Percentiles rank a stretch among this genome's conserved stretches.
phyloP scores from a whole-genome alignment of 2,797 vertebrate species.

The Anabas testudineus region DNA sequence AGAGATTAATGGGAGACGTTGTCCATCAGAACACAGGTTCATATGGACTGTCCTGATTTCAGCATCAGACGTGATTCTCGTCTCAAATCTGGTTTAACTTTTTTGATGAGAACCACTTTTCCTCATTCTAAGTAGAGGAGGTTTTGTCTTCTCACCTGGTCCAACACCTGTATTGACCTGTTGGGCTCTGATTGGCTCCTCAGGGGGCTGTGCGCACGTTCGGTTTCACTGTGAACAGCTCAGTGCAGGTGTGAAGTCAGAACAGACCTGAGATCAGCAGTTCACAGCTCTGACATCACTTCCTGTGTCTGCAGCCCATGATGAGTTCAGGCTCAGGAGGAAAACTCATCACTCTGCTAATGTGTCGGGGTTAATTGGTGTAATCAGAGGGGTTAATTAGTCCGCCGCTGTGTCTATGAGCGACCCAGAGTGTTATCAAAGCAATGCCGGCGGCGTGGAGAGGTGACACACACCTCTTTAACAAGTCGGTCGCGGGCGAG shows the following conservation, averaged over 20 bases:
- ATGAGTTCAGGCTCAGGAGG: conserved; percentile 45
- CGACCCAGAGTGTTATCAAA: conserved; percentile 75
- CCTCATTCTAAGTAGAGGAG: too few relatives aligned
- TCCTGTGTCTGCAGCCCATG: conserved; percentile 18
- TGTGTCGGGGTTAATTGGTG: conserved; percentile 87
- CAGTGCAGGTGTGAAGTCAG: not conserved
- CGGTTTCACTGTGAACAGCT: not conserved
- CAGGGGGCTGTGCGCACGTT: not conserved
- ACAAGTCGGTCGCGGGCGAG: conserved; percentile 72
- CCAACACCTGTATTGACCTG: not conserved
- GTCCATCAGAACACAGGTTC: too few relatives aligned
- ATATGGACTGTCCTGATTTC: too few relatives aligned
- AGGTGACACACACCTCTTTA: conserved; percentile 78
- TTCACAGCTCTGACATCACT: conserved; percentile 44
- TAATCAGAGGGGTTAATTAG: conserved; percentile 89
- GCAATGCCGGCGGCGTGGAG: conserved; percentile 67
- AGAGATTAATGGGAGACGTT: too few relatives aligned
- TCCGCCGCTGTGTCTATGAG: conserved; percentile 65
- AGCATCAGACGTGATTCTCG: too few relatives aligned
- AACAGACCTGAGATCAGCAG: conserved; percentile 7
- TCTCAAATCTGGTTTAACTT: too few relatives aligned
- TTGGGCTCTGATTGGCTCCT: conserved; percentile 14
- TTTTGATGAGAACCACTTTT: too few relatives aligned
- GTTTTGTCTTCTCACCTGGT: not conserved
- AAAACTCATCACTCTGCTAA: conserved; percentile 70